phyloP scores from a whole-genome alignment of 2,888 invertebrate species.

The Rotaria magnacalcarata region DNA sequence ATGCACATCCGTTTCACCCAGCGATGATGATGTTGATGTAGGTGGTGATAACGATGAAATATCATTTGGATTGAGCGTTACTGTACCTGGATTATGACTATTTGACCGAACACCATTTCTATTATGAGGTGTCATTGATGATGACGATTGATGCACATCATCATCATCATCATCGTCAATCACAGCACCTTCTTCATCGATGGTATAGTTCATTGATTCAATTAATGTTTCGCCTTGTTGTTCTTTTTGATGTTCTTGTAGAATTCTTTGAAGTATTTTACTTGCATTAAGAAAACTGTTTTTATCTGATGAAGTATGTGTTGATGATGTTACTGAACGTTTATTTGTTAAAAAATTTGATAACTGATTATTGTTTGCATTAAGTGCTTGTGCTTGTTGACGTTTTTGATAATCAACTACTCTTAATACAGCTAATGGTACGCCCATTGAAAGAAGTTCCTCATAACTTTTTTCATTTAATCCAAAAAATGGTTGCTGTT shows the following conservation, averaged over 20 bases:
- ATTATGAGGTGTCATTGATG: neutral
- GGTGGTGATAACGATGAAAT: neutral
- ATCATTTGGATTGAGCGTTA: conserved; percentile 10
- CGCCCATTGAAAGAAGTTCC: neutral
- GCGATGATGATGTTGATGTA: neutral
- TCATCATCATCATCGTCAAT: conserved; percentile 20
- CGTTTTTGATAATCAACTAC: neutral
- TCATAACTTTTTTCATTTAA: conserved; percentile 35
- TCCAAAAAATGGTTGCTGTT: conserved; percentile 9
- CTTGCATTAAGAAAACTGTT: conserved; percentile 21
- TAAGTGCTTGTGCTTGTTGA: conserved; percentile 6
- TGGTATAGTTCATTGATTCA: conserved; percentile 9
- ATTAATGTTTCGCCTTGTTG: neutral
- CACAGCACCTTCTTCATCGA: neutral
- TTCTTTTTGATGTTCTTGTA: conserved; percentile 28
- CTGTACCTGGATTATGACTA: conserved; percentile 32
- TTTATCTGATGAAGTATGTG: neutral
- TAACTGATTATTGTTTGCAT: neutral
- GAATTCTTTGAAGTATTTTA: neutral
- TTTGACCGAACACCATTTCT: conserved; percentile 3
- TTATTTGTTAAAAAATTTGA: neutral
- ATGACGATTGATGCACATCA: neutral
- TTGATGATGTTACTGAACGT: too few species aligned
- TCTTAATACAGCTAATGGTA: conserved; percentile 5
- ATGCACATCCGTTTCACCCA: neutral